phyloP scores from a whole-genome alignment of 2,888 invertebrate species.

The Chrysolina haemoptera region DNA sequence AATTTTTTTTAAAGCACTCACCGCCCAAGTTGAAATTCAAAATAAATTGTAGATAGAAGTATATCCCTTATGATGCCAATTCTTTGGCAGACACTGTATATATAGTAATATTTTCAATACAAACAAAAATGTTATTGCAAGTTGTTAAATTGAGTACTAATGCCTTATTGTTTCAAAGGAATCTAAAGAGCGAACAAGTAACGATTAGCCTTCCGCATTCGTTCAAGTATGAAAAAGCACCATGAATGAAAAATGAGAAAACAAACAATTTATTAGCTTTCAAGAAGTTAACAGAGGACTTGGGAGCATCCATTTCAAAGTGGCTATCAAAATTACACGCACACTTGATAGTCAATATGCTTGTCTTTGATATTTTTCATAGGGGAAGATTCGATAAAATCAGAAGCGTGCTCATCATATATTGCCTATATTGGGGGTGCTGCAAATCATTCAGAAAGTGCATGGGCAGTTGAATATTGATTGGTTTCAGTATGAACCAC shows the following conservation, averaged over 20 bases:
- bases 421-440: background rate
- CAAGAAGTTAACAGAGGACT: background rate
- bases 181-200: no score
- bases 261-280: constrained; percentile 8
- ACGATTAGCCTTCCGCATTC: no score
- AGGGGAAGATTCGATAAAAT: constrained; percentile 24
- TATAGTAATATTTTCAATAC: no score
- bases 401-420: constrained; percentile 28
- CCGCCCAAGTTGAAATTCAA: no score
- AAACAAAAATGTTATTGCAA: no score
- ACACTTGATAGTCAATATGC: constrained; percentile 61
- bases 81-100: no score
- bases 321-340: constrained; percentile 58
- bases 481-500: no score
- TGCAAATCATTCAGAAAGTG: background rate
- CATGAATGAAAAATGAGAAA: background rate
- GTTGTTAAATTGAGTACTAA: no score
- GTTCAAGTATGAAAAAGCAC: background rate
- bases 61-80: no score
- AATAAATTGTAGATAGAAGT: no score
- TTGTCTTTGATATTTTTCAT: constrained; percentile 39
- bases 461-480: background rate
- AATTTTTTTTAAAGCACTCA: no score
- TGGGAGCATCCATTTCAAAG: constrained; percentile 38
- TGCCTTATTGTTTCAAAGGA: no score